A percentile compares a stretch with the other conserved stretches of the same genome.
Evolutionary conservation across 92 coral and sea anemone genomes (phyloP).

Genomic region (Metridium senile): DNA sequence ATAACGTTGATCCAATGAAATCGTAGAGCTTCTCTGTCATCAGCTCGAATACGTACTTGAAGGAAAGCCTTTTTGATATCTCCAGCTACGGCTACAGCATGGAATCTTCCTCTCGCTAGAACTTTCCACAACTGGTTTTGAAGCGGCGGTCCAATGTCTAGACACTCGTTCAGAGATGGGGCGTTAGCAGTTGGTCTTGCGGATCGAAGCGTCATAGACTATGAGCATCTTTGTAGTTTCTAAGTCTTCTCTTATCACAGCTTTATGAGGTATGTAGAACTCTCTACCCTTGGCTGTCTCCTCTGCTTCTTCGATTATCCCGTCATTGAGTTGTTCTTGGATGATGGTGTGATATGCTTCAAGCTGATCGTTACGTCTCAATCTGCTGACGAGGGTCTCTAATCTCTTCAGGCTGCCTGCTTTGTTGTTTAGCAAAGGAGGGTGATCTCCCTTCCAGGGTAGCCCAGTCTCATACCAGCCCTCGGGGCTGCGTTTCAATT

Average conservation of each 20-base stretch:
- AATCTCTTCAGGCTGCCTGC: too few relatives aligned
- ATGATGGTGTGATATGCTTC: conserved; percentile 10
- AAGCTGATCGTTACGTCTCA: not conserved
- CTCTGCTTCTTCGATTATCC: too few relatives aligned
- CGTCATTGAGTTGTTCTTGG: too few relatives aligned
- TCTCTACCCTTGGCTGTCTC: too few relatives aligned
- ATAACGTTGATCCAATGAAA: conserved; percentile 26
- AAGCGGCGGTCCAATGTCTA: conserved; percentile 24
- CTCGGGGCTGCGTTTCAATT: too few relatives aligned
- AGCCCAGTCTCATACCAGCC: too few relatives aligned
- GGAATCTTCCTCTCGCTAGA: conserved; percentile 26
- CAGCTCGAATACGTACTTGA: conserved; percentile 26
- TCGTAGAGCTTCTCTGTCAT: conserved; percentile 34
- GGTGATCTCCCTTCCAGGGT: too few relatives aligned
- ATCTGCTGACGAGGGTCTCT: too few relatives aligned
- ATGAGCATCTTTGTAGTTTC: conserved; percentile 16
- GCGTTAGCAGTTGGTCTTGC: conserved; percentile 3
- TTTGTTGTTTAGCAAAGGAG: too few relatives aligned
- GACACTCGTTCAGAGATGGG: conserved; percentile 25
- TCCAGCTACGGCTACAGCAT: conserved; percentile 24
- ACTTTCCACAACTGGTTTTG: conserved; percentile 25
- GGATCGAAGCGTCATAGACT: conserved; percentile 20
- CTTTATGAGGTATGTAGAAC: conserved; percentile 21
- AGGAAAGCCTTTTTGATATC: conserved; percentile 29
- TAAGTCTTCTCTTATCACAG: conserved; percentile 2